A percentile compares a stretch with the other conserved stretches of the same genome.
Conservation (phyloP, 2,888 invertebrate genomes). For the Adelognathus sp. region DNA sequence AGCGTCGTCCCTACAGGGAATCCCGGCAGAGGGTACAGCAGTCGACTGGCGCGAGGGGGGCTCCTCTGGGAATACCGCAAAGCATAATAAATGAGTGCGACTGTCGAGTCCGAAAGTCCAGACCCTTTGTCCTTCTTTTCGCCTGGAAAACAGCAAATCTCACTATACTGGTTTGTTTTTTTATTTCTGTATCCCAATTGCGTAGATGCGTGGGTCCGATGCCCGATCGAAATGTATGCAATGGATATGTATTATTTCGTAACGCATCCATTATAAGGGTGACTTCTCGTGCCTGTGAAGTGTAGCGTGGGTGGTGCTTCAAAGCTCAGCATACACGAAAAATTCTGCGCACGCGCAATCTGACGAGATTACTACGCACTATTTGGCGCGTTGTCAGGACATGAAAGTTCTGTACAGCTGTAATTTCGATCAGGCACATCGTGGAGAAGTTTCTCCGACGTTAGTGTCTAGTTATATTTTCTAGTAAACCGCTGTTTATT, state of each 20-base stretch:
- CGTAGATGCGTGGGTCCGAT: background rate
- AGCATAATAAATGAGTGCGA: slow-evolving; percentile 49
- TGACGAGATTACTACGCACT: too few species aligned
- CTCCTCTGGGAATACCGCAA: slow-evolving; percentile 50
- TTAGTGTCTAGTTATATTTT: too few species aligned
- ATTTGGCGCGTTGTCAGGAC: too few species aligned
- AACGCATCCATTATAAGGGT: too few species aligned
- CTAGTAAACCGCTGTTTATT: too few species aligned
- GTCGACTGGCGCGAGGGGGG: slow-evolving; percentile 1
- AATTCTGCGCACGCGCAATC: too few species aligned
- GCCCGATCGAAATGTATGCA: background rate
- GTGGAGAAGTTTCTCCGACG: too few species aligned
- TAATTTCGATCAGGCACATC: too few species aligned
- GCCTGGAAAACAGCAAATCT: background rate
- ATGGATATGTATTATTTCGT: background rate
- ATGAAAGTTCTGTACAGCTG: too few species aligned
- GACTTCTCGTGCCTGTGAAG: too few species aligned
- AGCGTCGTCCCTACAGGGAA: slow-evolving; percentile 22
- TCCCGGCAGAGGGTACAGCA: background rate
- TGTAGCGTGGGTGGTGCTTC: too few species aligned
- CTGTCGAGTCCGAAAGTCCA: slow-evolving; percentile 25
- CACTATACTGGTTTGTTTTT: background rate
- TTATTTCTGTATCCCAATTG: background rate
- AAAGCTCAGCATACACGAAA: too few species aligned
- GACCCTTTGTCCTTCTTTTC: slow-evolving; percentile 38